These are phyloP conservation scores for Fragum whitleyi DNA, from an alignment of 2,888 invertebrate species.

Conservation along the genomic window DNA sequence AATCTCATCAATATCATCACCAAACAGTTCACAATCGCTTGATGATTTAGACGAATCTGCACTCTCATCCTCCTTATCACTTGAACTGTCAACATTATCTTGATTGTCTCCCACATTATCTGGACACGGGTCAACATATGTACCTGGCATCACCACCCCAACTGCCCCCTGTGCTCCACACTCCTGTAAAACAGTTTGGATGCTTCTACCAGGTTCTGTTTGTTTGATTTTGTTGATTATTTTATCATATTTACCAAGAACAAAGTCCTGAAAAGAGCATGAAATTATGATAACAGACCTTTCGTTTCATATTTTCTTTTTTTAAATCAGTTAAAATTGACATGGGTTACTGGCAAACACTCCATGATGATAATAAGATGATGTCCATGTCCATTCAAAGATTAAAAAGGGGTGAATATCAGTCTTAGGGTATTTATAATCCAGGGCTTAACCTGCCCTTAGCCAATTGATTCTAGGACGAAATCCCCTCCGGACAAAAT, in stretches of 20 bases:
- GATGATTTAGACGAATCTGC: not conserved
- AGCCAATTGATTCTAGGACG: no score
- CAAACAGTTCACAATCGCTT: not conserved
- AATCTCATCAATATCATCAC: not conserved
- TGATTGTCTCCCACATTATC: not conserved
- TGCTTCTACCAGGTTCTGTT: slow-evolving; percentile 3
- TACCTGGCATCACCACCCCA: not conserved
- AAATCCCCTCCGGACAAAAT: no score
- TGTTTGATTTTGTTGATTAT: slow-evolving; percentile 1
- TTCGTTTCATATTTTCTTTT: not conserved
- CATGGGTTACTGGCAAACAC: not conserved
- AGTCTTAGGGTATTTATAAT: no score
- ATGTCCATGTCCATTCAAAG: no score
- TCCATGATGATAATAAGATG: not conserved
- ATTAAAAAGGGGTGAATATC: no score
- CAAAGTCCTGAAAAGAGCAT: slow-evolving; percentile 9
- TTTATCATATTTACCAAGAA: slow-evolving; percentile 15
- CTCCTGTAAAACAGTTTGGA: slow-evolving; percentile 4
- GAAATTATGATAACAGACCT: not conserved
- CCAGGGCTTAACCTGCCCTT: no score
- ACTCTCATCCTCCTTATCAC: not conserved
- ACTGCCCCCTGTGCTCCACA: not conserved
- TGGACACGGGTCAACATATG: not conserved
- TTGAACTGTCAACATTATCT: not conserved
- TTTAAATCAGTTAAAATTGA: not conserved